These are phyloP conservation scores for Drosophila macrothrix DNA, from an alignment of 2,888 invertebrate species.

Conservation along the genomic window DNA sequence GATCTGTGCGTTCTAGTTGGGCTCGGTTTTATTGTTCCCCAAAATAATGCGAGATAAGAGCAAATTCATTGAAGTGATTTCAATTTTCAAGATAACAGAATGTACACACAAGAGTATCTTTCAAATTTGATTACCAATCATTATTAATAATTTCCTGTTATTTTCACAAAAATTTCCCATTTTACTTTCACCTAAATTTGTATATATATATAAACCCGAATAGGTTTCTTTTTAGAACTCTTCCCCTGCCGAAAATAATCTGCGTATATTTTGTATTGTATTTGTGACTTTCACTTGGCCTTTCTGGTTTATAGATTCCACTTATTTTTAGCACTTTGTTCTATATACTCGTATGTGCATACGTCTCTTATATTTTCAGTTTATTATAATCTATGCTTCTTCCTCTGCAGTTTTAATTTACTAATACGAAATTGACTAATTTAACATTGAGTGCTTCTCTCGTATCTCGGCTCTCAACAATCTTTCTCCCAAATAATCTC, in stretches of 20 bases:
- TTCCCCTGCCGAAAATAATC: background rate
- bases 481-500: background rate
- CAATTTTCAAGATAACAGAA: background rate
- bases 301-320: background rate
- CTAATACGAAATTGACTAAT: background rate
- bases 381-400: background rate
- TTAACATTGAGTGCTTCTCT: background rate
- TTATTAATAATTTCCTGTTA: background rate
- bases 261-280: background rate
- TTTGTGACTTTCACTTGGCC: background rate
- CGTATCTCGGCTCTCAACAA: background rate
- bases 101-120: background rate
- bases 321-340: background rate
- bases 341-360: background rate
- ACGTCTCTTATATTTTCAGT: background rate
- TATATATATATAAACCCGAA: too few relatives aligned
- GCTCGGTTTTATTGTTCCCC: background rate
- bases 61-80: background rate
- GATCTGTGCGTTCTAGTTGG: conserved; percentile 5
- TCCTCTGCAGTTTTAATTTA: background rate
- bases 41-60: background rate
- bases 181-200: background rate
- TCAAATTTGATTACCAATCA: background rate
- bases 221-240: background rate
- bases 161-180: background rate